Percentiles rank a stretch among this genome's conserved stretches.
phyloP scores from a whole-genome alignment of 1,140 invertebrate genomes.

The Drosophila auraria region DNA sequence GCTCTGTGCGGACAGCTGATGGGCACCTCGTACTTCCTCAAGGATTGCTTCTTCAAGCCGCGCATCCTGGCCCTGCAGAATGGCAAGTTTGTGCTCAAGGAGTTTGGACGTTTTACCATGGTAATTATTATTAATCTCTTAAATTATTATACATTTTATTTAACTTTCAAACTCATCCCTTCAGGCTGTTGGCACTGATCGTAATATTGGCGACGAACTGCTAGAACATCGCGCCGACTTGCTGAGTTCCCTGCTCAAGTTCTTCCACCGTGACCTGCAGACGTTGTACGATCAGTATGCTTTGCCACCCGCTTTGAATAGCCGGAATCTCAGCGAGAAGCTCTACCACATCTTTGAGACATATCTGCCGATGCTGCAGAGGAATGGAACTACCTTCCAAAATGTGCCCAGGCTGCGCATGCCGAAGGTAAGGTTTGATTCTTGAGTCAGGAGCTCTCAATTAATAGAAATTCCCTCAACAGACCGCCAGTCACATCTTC shows the following conservation, averaged over 20 bases:
- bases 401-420: conserved; percentile 91
- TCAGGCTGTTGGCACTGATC: conserved; percentile 93
- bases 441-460: not conserved
- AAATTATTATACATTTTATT: not conserved
- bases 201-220: conserved; percentile 92
- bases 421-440: conserved; percentile 88
- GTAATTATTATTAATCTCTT: conserved; percentile 84
- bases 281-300: conserved; percentile 87
- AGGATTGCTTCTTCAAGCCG: conserved; percentile 90
- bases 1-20: conserved; percentile 93
- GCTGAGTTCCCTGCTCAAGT: conserved; percentile 90
- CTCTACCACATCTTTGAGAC: conserved; percentile 93
- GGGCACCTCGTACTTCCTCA: conserved; percentile 92
- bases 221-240: conserved; percentile 90
- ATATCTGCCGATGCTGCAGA: conserved; percentile 92
- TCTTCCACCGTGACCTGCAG: conserved; percentile 92
- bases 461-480: conserved; percentile 15
- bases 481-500: conserved; percentile 93
- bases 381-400: conserved; percentile 91
- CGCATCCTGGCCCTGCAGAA: conserved; percentile 91
- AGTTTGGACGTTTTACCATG: conserved; percentile 91
- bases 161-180: not conserved
- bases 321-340: conserved; percentile 89
- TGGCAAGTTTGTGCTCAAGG: conserved; percentile 93
- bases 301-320: conserved; percentile 64